A percentile compares a stretch with the other conserved stretches of the same genome.
Conservation (phyloP, 92 coral and sea anemone genomes). For the Blastomussa wellsi region DNA sequence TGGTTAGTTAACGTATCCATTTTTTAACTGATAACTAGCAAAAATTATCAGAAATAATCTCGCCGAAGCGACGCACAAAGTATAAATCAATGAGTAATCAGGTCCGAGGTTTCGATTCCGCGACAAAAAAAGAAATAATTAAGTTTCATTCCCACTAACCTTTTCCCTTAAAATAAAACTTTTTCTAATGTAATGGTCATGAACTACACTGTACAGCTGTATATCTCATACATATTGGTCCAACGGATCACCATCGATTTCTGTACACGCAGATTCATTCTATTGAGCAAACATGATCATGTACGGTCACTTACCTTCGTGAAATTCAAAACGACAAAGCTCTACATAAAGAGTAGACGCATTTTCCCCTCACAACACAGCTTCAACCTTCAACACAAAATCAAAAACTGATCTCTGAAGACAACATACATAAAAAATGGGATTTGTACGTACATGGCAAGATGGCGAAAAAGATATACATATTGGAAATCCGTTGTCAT, state of each 20-base stretch:
- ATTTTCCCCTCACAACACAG: not conserved
- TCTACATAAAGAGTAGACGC: not conserved
- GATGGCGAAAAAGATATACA: not conserved
- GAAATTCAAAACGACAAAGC: not conserved
- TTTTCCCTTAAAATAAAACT: not conserved
- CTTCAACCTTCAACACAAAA: not conserved
- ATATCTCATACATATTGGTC: not conserved
- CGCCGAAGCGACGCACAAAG: too few species aligned
- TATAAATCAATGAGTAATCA: too few species aligned
- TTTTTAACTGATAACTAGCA: not conserved
- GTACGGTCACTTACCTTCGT: not conserved
- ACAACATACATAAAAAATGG: not conserved
- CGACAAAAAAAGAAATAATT: not conserved
- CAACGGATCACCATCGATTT: not conserved
- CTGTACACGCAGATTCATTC: not conserved
- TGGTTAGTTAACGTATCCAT: not conserved
- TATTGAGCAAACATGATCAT: not conserved
- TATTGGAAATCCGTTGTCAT: slow-evolving; percentile 43
- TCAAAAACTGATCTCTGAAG: too few species aligned
- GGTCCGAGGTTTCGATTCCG: not conserved
- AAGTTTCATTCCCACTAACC: not conserved
- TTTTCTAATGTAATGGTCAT: not conserved
- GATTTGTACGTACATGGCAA: slow-evolving; percentile 8
- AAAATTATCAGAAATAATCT: too few species aligned
- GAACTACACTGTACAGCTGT: too few species aligned